Evolutionary conservation across 2,797 vertebrate species (phyloP).

Genomic region (Cottoperca gobio): DNA sequence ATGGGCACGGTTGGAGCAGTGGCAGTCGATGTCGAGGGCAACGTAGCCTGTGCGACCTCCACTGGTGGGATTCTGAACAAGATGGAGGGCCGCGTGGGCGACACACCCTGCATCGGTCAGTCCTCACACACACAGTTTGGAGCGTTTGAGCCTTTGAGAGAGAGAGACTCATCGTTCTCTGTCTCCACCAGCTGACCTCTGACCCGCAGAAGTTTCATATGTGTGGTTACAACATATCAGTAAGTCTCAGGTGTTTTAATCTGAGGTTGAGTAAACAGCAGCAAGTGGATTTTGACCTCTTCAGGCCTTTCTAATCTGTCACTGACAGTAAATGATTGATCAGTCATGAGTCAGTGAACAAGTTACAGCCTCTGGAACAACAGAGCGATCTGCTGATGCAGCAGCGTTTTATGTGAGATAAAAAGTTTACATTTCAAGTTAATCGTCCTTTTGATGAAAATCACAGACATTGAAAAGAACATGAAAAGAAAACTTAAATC

Average conservation of each 20-base stretch:
- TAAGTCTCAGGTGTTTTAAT: too few species aligned
- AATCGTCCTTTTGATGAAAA: too few species aligned
- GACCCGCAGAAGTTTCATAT: not conserved
- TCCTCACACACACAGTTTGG: not conserved
- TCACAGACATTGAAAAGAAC: not conserved
- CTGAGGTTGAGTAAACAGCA: too few species aligned
- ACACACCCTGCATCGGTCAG: slow-evolving; percentile 91
- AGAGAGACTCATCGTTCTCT: not conserved
- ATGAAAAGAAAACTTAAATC: too few species aligned
- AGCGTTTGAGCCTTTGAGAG: not conserved
- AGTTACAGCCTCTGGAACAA: not conserved
- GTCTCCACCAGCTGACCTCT: slow-evolving; percentile 20
- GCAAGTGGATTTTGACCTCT: slow-evolving; percentile 9
- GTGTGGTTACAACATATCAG: too few species aligned
- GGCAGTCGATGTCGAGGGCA: slow-evolving; percentile 86
- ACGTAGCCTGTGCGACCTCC: slow-evolving; percentile 89
- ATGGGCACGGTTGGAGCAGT: slow-evolving; percentile 91
- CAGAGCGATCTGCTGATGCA: not conserved
- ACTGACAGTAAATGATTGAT: slow-evolving; percentile 33
- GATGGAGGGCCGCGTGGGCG: slow-evolving; percentile 90
- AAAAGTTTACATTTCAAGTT: too few species aligned
- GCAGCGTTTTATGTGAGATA: too few species aligned
- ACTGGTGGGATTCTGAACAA: slow-evolving; percentile 90
- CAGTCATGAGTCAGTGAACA: slow-evolving; percentile 7
- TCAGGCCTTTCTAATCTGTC: slow-evolving; percentile 19